phyloP scores from a whole-genome alignment of 2,888 invertebrate genomes.

The Dicranocentrus wangi region DNA sequence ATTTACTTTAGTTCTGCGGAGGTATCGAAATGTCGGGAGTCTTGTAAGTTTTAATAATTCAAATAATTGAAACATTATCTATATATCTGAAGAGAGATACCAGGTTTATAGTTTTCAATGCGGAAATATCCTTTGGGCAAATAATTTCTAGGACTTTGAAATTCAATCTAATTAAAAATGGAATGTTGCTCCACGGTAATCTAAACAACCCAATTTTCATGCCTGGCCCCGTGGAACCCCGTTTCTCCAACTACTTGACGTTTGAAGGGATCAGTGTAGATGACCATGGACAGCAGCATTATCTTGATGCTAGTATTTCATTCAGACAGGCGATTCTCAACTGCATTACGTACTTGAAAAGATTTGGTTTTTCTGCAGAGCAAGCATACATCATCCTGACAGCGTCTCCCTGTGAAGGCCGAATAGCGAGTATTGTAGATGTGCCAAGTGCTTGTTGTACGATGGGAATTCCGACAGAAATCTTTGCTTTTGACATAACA shows the following conservation, averaged over 20 bases:
- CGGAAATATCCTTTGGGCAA: no score
- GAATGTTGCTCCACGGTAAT: slow-evolving; percentile 51
- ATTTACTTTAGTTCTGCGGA: slow-evolving; percentile 64
- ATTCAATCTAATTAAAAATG: slow-evolving; percentile 59
- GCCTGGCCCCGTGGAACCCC: slow-evolving; percentile 67
- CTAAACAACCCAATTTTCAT: slow-evolving; percentile 66
- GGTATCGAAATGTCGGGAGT: slow-evolving; percentile 69
- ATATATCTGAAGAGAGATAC: no score
- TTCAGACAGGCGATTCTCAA: slow-evolving; percentile 64
- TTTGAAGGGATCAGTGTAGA: slow-evolving; percentile 69
- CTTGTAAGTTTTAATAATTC: no score
- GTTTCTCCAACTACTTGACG: slow-evolving; percentile 60
- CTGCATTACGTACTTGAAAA: slow-evolving; percentile 61
- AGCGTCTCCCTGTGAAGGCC: slow-evolving; percentile 56
- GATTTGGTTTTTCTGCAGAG: slow-evolving; percentile 65
- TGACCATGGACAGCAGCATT: slow-evolving; percentile 61
- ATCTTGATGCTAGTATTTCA: slow-evolving; percentile 60
- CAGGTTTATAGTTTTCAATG: no score
- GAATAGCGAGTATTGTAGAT: slow-evolving; percentile 62
- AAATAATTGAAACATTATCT: no score
- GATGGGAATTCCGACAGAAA: slow-evolving; percentile 63
- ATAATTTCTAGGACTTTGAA: no score
- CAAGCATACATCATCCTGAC: slow-evolving; percentile 61
- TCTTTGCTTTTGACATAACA: slow-evolving; percentile 65
- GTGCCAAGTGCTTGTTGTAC: slow-evolving; percentile 63